Percentiles rank a stretch among this genome's conserved stretches.
phyloP scores from a whole-genome alignment of 2,797 vertebrate species.

The Neosilurus hyrtlii region DNA sequence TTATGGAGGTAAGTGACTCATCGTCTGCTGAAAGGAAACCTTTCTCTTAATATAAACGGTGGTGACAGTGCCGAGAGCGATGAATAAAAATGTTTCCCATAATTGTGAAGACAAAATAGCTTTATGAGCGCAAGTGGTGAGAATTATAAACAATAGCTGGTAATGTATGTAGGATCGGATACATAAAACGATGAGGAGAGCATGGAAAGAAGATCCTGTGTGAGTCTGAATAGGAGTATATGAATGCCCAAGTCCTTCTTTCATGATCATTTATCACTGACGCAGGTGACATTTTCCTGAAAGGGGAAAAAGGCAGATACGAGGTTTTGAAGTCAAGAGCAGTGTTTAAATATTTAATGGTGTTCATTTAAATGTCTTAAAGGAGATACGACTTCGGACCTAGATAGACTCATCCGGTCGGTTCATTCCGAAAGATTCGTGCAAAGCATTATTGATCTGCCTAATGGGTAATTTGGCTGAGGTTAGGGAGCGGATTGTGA shows the following conservation, averaged over 20 bases:
- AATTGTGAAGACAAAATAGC: not conserved
- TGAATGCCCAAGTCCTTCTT: not conserved
- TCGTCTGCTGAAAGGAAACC: conserved; percentile 7
- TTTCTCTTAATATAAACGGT: not conserved
- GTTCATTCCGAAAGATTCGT: conserved; percentile 3
- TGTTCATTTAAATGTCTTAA: conserved; percentile 20
- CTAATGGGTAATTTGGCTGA: conserved; percentile 23
- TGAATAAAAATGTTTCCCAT: not conserved
- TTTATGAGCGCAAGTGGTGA: not conserved
- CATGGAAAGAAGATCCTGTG: not conserved
- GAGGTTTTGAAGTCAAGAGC: conserved; percentile 41
- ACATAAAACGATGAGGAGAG: not conserved
- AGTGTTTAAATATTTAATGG: conserved; percentile 39
- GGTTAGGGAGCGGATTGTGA: conserved; percentile 26
- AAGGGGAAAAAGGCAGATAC: not conserved
- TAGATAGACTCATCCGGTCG: not conserved
- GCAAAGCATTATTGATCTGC: conserved; percentile 35
- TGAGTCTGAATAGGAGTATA: not conserved
- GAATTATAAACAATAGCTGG: not conserved
- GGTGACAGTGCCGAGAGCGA: conserved; percentile 9
- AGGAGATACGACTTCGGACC: not conserved
- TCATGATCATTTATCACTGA: not conserved
- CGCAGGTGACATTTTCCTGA: conserved; percentile 23
- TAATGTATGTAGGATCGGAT: not conserved
- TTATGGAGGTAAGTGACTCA: conserved; percentile 26